Evolutionary conservation across 2,113 vertebrate genomes (phyloP).

Genomic region (Mixornis gularis): DNA sequence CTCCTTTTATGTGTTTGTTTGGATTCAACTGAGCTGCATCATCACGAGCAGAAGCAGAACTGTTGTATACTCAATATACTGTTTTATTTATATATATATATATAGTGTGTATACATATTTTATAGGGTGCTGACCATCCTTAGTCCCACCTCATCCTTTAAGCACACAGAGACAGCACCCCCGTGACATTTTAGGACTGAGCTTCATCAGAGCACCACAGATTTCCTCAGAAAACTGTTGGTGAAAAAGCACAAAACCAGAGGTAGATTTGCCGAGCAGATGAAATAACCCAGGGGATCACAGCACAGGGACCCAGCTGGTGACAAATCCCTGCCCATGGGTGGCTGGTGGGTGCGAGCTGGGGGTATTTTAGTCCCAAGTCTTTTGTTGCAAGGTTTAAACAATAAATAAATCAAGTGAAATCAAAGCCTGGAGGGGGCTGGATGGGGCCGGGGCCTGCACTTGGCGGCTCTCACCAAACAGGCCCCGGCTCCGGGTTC

Average conservation of each 20-base stretch:
- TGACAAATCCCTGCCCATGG: not conserved
- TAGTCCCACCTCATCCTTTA: not conserved
- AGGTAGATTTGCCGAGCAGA: not conserved
- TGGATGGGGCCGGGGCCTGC: not conserved
- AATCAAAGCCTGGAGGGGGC: not conserved
- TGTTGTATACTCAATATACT: not conserved
- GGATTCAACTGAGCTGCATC: not conserved
- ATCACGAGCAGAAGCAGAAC: not conserved
- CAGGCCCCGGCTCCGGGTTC: constrained; percentile 62
- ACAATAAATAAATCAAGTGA: not conserved
- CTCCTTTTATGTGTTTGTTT: not conserved
- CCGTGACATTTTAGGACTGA: not conserved
- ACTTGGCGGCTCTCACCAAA: constrained; percentile 18
- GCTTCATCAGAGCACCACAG: not conserved
- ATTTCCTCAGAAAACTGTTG: not conserved
- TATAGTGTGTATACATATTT: not conserved
- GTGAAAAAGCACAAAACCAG: not conserved
- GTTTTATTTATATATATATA: not conserved
- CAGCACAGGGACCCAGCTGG: not conserved
- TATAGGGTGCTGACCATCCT: not conserved
- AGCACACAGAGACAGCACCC: accelerated
- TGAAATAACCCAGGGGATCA: not conserved
- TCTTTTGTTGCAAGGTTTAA: constrained; percentile 31
- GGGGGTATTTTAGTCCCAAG: not conserved
- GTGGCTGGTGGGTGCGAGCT: not conserved